Base-by-base conservation (phyloP, 2,888 invertebrate species). In the Drosophila mayaguana region DNA sequence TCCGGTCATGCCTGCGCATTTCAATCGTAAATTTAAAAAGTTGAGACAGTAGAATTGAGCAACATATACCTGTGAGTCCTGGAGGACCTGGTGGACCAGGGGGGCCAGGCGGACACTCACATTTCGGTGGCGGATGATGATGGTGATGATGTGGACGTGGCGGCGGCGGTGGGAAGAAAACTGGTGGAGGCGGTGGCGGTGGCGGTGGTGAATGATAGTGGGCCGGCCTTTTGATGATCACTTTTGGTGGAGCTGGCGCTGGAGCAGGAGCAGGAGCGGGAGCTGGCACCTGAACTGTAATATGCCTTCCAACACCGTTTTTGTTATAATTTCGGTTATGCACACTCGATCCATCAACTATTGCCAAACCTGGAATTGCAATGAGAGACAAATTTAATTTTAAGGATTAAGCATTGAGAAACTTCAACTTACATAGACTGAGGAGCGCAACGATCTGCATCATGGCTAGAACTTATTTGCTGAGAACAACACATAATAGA, bases 81-180 rank as follows among this genome's bases (percentile, higher is more conserved):
- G 63, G 48, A 9, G 38, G 18, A n/a, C 74, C 74, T 11, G 74
- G 74, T 25, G 75, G 76, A 8, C 75, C 75, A 9, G 75, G 75
- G 20, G 75, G 75, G 0, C 75, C 75, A 0, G 75, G 75, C 1
- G 76, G 75, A 22, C 75, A 75, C n/a, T 53, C 67, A 22, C 75
- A 75, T 40, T 75, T 62, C 2, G 50, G 12, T 0, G 36, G 55
- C 46, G 51, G 32, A 18, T 55, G 59, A 12, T 63, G 75, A 22
- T 68, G 63, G 25, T 72, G 59, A 9, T 46, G 43, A 8, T 45
- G 51, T 3, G 60, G 59, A 0, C 55, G 54, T 1, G 62, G 63
- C 14, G 63, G 55, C 0, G 50, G 54, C 7, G 62, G 63, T 7
- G 63, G 57, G 16, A 59, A 64, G n/a, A 12, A 67, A 1, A 20